Conservation (phyloP, 2,797 vertebrate genomes). For the Pseudochaenichthys georgianus region DNA sequence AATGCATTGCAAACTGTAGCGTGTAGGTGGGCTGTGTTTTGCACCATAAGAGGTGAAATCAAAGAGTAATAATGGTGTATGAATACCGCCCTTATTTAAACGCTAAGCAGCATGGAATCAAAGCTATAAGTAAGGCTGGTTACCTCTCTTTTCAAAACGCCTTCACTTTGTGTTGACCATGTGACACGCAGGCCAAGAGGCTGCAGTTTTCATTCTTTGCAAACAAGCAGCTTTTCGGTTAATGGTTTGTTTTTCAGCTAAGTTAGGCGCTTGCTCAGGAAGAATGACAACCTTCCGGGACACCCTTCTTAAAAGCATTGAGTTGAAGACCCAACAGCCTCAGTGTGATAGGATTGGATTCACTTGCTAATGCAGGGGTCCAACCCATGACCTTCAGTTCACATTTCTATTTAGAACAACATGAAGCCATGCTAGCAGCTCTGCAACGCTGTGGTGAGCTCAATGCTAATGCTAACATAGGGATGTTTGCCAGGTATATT, state of each 20-base stretch:
- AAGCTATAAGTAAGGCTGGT: conserved; percentile 35
- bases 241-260: conserved; percentile 28
- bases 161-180: conserved; percentile 32
- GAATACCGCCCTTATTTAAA: conserved; percentile 59
- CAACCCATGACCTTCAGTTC: conserved; percentile 3
- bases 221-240: conserved; percentile 10
- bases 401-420: neutral
- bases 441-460: neutral
- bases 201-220: conserved; percentile 20
- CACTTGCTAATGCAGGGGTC: neutral
- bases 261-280: conserved; percentile 31
- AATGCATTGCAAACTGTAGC: conserved; percentile 71
- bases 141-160: conserved; percentile 37
- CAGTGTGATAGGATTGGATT: conserved; percentile 3
- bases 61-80: conserved; percentile 59
- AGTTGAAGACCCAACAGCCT: neutral
- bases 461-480: neutral
- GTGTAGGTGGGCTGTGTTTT: conserved; percentile 66
- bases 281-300: neutral
- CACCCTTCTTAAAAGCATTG: neutral
- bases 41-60: conserved; percentile 60
- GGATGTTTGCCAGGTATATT: neutral
- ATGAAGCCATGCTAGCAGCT: neutral
- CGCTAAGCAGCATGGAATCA: conserved; percentile 53
- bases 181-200: conserved; percentile 15